phyloP scores from a whole-genome alignment of 2,113 vertebrate genomes.

The Vidua macroura region DNA sequence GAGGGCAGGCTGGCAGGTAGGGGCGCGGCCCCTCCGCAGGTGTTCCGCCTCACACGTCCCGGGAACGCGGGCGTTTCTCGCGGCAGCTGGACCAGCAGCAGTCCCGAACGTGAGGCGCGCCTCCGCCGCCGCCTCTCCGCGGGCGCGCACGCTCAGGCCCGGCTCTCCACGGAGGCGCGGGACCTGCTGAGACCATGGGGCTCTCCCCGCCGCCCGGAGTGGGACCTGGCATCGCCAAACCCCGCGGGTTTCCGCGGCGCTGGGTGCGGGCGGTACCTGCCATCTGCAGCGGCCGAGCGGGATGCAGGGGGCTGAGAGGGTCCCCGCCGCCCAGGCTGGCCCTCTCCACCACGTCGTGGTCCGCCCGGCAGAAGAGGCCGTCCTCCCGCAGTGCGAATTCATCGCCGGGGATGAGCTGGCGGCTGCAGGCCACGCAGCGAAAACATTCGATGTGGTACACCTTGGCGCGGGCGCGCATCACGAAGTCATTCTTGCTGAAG shows the following conservation, averaged over 20 bases:
- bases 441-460: constrained; percentile 99
- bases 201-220: not conserved
- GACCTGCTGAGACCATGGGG: not conserved
- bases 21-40: not conserved
- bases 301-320: constrained; percentile 91
- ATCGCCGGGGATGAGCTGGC: constrained; percentile 96
- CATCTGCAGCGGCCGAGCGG: constrained; percentile 93
- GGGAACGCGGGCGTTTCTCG: not conserved
- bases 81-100: not conserved
- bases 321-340: constrained; percentile 88
- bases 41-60: not conserved
- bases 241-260: not conserved
- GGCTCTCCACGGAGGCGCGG: not conserved
- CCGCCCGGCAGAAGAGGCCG: constrained; percentile 94
- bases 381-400: constrained; percentile 96
- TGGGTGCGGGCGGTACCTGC: constrained; percentile 82
- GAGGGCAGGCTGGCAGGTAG: not conserved
- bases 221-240: not conserved
- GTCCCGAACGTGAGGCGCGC: not conserved
- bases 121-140: not conserved
- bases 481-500: constrained; percentile 99
- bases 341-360: constrained; percentile 95
- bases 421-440: constrained; percentile 97
- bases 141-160: not conserved
- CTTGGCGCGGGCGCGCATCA: constrained; percentile 95